Percentiles rank a stretch among this genome's conserved stretches.
These are phyloP conservation scores for Spilosoma lubricipeda DNA, from an alignment of 2,888 invertebrate genomes.

Conservation along the genomic window DNA sequence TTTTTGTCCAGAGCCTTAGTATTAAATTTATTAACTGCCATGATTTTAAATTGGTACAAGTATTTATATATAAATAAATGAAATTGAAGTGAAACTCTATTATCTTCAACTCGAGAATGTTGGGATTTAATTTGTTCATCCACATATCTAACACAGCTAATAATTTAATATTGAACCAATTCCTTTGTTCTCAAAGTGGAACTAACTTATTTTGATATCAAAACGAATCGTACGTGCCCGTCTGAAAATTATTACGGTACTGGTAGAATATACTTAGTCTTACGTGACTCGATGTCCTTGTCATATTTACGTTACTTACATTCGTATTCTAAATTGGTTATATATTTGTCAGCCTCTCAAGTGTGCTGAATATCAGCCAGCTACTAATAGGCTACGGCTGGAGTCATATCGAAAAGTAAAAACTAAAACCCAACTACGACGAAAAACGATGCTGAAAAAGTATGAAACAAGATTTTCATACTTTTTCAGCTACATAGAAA, in stretches of 20 bases:
- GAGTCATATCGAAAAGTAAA: too few relatives aligned
- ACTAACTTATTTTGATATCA: conserved; percentile 42
- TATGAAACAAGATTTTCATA: too few relatives aligned
- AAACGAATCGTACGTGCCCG: conserved; percentile 40
- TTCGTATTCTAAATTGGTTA: conserved; percentile 9
- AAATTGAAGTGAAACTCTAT: not conserved
- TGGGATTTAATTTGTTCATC: conserved; percentile 35
- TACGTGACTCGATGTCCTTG: conserved; percentile 32
- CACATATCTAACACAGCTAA: conserved; percentile 27
- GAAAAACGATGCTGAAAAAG: too few relatives aligned
- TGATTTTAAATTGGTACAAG: not conserved
- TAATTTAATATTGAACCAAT: conserved; percentile 43
- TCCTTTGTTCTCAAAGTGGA: conserved; percentile 45
- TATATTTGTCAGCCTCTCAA: not conserved
- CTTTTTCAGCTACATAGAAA: too few relatives aligned
- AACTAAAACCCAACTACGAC: too few relatives aligned
- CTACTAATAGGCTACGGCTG: not conserved
- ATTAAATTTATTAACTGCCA: not conserved
- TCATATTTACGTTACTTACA: conserved; percentile 25
- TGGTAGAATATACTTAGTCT: conserved; percentile 20
- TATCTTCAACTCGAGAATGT: not conserved
- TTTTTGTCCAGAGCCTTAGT: not conserved
- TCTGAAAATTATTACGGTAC: conserved; percentile 36
- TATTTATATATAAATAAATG: not conserved
- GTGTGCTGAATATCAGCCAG: not conserved